Evolutionary conservation across 2,113 vertebrate genomes (phyloP), one percentile per base, ranked within the genome.

Genomic region (Austrofundulus limnaeus): DNA sequence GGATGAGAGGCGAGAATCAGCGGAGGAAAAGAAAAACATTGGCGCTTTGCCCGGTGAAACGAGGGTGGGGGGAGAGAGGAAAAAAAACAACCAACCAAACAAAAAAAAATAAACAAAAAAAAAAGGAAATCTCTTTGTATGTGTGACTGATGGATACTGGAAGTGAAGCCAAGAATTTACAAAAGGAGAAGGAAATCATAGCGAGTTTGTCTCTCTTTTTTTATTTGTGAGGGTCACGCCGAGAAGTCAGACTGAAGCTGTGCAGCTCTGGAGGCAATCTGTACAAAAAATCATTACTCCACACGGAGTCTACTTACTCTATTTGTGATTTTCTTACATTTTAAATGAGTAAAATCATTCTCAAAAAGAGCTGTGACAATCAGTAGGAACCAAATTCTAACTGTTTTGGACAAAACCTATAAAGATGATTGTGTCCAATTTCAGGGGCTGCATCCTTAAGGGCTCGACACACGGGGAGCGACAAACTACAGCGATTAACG

Each of bases 1-100:
- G 10, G 50, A 53, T 20, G 48, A 54, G 60, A 31, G 45, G 61
- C 55, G 64, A 77, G 64, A 79, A 72, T 78, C 75, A 78, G 70
- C 15, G 47, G 64, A 77, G 74, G 61, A 78, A 81, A 85, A 72
- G 60, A 66, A 72, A 7, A 83, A 78, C 75, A 79, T 66, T 88
- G 87, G 78, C 82, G 24, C 55, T 43, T 31, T 68, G 70, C 82
- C 87, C 25, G 12, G 75, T 75, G 66, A 34, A 78, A 77, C 25
- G 75, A 47, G 41, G 65, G 49, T 9, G 31, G 31, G 9, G n/a
- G 1, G 45, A 25, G n/a, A n/a, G n/a, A n/a, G n/a, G n/a, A n/a
- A n/a, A n/a, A n/a, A n/a, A n/a, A n/a, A n/a, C n/a, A n/a, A n/a
- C n/a, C n/a, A n/a, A n/a, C n/a, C n/a, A n/a, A n/a, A n/a, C n/a